Base-by-base conservation (phyloP, 2,888 invertebrate species). In the Thumatha senex region DNA sequence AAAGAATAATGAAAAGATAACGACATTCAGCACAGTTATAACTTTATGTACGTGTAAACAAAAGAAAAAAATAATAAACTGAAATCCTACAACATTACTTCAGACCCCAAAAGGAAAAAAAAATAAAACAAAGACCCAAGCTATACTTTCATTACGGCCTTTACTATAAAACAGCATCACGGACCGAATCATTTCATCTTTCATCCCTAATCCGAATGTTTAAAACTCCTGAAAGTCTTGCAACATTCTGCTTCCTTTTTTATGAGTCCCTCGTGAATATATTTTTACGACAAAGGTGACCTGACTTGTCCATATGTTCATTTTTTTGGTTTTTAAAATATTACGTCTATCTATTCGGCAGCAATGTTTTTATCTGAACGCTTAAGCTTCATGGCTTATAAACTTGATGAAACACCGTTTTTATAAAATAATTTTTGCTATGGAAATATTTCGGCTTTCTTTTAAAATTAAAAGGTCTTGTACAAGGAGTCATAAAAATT, bases 121-220 rank as follows among this genome's bases (percentile, higher is more conserved):
- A 48, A 51, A 51, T 38, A 51, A 49, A 34, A 40, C 40, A 50
- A 39, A 58, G 55, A 64, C 56, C 58, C 48, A 41, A 50, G 48
- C 31, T 47, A 48, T 64, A 18, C 18, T 41, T 41, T 55, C 58
- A 56, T 47, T 45, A 42, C 59, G 45, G 59, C 54, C 56, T 65
- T 56, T 33, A 41, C 40, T 29, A 41, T 18, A 50, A 51, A 33
- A 52, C 51, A 51, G 50, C 46, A 46, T 14, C 33, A 46, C 12
- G 35, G 59, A 42, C 46, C 12, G 50, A 58, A 52, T 61, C 56
- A 59, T 59, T 24, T 41, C 24, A 33, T 33, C 24, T 31, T 40
- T 35, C 40, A 35, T 62, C 29, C 53, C 40, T 65, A 62, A 63
- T 54, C 56, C 56, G n/a, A 64, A 61, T 65, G 59, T 62, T 64